Base-by-base conservation (phyloP, 2,888 invertebrate genomes). In the Megaustenia siamemsis region DNA sequence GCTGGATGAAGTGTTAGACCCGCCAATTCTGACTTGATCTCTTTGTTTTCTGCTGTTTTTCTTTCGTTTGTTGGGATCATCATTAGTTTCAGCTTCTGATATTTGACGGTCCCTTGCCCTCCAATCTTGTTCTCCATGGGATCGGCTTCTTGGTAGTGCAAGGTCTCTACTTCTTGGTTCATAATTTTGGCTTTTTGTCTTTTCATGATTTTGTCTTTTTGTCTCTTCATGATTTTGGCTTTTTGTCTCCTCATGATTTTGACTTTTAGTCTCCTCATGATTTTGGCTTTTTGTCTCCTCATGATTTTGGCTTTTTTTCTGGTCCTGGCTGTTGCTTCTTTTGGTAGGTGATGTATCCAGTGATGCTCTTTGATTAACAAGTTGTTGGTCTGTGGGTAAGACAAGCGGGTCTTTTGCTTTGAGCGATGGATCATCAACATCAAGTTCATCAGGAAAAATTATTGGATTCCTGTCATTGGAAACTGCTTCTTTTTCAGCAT, bases 381-480 rank as follows among this genome's bases (percentile, higher is more conserved):
- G 40, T 24, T 68, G 66, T 32, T 45, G 35, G 43, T 83, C 83
- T 18, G 77, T 35, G n/a, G 84, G 79, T 60, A 84, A 45, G 18
- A 84, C 66, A 38, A 84, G 63, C 10, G 84, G 84, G 35, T 53
- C 53, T 35, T 60, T 76, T 15, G 83, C 68, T 53, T 68, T 76
- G 21, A 83, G 77, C n/a, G 66, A 43, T 38, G 76, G 76, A 40
- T 83, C 83, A 28, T 83, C 83, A n/a, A n/a, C 21, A 21, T 84
- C 84, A 18, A 90, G 60, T 75, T 92, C 92, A 24, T 90, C 90
- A 28, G 90, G 92, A 56, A 92, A 89, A 56, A 92, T 89, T 15
- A 92, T 90, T 2, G 91, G 91, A 18, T 90, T 88, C 32, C 92
- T 86, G 63, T 92, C 91, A 63, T 90, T 90, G 32, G 88, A 86